Conservation (phyloP, 2,113 vertebrate genomes). For the Tiliqua scincoides region DNA sequence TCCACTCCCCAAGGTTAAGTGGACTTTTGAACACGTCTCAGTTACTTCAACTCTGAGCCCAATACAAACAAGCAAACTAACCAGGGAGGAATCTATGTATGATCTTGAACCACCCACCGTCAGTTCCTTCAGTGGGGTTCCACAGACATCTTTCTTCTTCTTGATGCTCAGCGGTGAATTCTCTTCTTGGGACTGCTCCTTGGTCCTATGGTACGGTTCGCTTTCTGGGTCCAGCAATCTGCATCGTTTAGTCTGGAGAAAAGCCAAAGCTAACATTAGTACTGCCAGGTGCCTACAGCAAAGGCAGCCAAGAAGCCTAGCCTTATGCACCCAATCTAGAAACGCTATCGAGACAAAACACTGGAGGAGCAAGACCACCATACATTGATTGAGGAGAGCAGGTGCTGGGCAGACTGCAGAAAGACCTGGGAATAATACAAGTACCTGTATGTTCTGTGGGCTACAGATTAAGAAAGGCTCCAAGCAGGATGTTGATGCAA, state of each 20-base stretch:
- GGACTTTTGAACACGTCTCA: neutral
- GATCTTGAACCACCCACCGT: constrained; percentile 42
- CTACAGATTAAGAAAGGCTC: neutral
- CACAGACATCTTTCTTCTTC: constrained; percentile 81
- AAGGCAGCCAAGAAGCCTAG: neutral
- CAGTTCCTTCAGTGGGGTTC: constrained; percentile 29
- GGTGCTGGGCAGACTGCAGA: neutral
- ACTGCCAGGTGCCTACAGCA: neutral
- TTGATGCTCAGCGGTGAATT: constrained; percentile 81
- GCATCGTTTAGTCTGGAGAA: constrained; percentile 41
- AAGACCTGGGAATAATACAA: neutral
- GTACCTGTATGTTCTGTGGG: neutral
- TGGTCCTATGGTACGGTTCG: constrained; percentile 56
- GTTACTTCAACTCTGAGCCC: neutral
- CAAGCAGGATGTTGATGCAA: neutral
- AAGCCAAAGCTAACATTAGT: neutral
- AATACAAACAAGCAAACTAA: no score
- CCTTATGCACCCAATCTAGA: neutral
- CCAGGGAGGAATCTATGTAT: neutral
- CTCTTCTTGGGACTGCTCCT: constrained; percentile 83
- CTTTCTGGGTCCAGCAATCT: constrained; percentile 79
- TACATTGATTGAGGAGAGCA: neutral
- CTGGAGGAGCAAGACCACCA: neutral
- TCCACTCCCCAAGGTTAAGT: neutral
- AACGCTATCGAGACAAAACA: no score